Evolutionary conservation across 2,113 vertebrate species (phyloP), one percentile per base, ranked within the genome.

Genomic region (Amphiprion ocellaris): DNA sequence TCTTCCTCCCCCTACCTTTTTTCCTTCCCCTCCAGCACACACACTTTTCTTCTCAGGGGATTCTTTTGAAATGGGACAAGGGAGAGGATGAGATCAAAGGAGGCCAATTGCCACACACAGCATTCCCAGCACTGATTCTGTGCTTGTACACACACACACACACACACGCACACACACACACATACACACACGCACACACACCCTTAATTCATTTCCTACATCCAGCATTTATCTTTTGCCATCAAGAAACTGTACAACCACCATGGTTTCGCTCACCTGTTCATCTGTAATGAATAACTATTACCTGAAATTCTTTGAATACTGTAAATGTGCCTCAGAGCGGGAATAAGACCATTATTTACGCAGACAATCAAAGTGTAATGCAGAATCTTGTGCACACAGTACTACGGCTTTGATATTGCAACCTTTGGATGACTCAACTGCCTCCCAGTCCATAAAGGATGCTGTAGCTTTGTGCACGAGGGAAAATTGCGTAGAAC

Each of bases 31-130:
- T 87, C 77, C 84, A 89, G 83, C 84, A 88, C 86, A 86, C 90
- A 91, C 87, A 82, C 86, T 90, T 90, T 87, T 89, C 81, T 82
- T 86, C 87, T 91, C 78, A 94, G 94, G 92, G 94, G 92, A 94
- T 94, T 94, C 95, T 94, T 97, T 95, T 96, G 96, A 97, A 96
- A 97, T 94, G 92, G 95, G 95, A 95, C 94, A 91, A 95, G 95
- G 77, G 95, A 96, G 94, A 94, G 94, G 94, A 94, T 91, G 15
- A 87, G 96, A 98, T 97, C 96, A 98, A 97, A 97, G 95, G 87
- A 90, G 92, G 94, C 95, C 94, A 93, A 93, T 92, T 96, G 92
- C 96, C 96, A 96, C 96, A 97, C 96, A 97, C 95, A 96, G 93
- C 87, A 94, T 94, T 86, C 76, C 59, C 63, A 89, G 69, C 46